Base-by-base conservation (phyloP, 2,113 vertebrate genomes). In the Rhabdomys dilectus region DNA sequence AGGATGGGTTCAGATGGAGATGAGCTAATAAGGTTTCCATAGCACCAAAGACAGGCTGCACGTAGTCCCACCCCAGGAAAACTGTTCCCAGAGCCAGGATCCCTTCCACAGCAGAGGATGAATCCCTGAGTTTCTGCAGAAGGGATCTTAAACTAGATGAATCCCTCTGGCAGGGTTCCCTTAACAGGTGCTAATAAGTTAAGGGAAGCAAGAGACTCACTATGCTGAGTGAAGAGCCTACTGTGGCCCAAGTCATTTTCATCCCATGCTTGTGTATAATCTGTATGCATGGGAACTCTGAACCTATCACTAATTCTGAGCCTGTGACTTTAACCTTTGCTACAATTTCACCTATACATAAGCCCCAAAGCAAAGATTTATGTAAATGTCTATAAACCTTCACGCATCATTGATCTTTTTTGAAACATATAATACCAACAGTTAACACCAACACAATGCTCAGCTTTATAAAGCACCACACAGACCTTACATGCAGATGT, bases 1-100 rank as follows among this genome's bases (percentile, higher is more conserved):
- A 92, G 86, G 75, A 80, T 48, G 56, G 45, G 48, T 80, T 82
- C 39, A 48, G 91, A 80, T 91, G 66, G 88, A 91, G 72, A 92
- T 91, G 88, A 92, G 86, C 66, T 58, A 22, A 73, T 75, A 73
- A 73, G 86, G 36, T 72, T 36, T 81, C 90, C 64, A 34, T 19
- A 77, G 62, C 7, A 31, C 66, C 81, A 92, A 73, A 51, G 64
- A 89, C 21, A 86, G 66, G 22, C 21, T 93, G 48, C 31, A 34
- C 8, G 29, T 75, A 51, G 0, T 36, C 48, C 56, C 45, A 89
- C 13, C 31, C 68, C 48, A 78, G 48, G 48, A 36, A 94, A 91
- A 73, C 9, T 81, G 39, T n/a, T 81, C 92, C 51, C 51, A 68
- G 70, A 16, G 22, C 12, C 53, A n/a, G 11, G 48, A 56, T 24